Conservation (phyloP, 2,888 invertebrate species). For the Drosophila flavopinicola region DNA sequence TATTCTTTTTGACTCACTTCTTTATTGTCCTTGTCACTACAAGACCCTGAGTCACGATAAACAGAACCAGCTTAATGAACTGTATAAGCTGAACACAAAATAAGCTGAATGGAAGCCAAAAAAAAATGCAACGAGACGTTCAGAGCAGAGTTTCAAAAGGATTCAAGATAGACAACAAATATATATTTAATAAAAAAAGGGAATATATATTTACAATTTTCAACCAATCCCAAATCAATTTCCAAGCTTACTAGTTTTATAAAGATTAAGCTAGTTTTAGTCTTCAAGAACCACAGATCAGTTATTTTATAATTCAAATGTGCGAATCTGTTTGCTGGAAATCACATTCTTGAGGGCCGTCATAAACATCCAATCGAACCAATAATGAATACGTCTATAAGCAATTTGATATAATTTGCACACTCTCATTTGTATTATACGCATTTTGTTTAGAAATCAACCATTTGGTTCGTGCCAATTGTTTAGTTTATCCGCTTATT, state of each 20-base stretch:
- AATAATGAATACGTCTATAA: slow-evolving; percentile 10
- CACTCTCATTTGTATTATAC: slow-evolving; percentile 5
- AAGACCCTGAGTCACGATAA: slow-evolving; percentile 20
- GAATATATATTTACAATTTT: too few species aligned
- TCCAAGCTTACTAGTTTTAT: too few species aligned
- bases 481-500: slow-evolving; percentile 3
- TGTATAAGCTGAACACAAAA: neutral
- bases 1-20: slow-evolving; percentile 15
- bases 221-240: too few species aligned
- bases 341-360: neutral
- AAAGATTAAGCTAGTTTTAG: neutral
- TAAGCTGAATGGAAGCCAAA: neutral
- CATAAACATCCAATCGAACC: neutral
- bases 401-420: slow-evolving; percentile 20
- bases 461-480: slow-evolving; percentile 16
- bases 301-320: neutral
- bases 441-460: slow-evolving; percentile 34
- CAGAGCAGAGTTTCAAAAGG: neutral
- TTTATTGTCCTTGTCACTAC: slow-evolving; percentile 16
- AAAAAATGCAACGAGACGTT: neutral
- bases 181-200: too few species aligned
- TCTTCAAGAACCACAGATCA: too few species aligned
- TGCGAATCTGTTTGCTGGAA: slow-evolving; percentile 3
- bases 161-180: neutral
- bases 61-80: slow-evolving; percentile 19